Percentiles rank a stretch among this genome's conserved stretches.
Evolutionary conservation across 1,140 invertebrate species (phyloP).

Genomic region (Drosophila ironensis): DNA sequence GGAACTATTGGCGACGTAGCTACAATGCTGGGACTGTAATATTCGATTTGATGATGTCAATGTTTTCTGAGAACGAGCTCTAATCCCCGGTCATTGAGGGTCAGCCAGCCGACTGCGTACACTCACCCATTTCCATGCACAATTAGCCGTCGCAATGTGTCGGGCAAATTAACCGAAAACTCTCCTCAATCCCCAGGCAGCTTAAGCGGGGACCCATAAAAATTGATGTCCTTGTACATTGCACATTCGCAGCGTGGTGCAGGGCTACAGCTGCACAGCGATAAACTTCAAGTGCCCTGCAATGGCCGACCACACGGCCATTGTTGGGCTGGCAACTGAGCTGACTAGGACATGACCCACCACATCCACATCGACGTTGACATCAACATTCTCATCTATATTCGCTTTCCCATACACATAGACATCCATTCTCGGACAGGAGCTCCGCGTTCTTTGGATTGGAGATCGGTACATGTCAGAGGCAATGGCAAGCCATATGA

Average conservation of each 20-base stretch:
- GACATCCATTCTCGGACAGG: too few species aligned
- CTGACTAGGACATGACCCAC: constrained; percentile 32
- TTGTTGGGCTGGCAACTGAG: constrained; percentile 40
- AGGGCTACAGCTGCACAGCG: constrained; percentile 40
- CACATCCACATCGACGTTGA: constrained; percentile 56
- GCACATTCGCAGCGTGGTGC: constrained; percentile 57
- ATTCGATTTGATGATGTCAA: not conserved
- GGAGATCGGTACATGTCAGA: constrained; percentile 40
- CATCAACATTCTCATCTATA: constrained; percentile 3
- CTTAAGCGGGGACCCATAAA: constrained; percentile 41
- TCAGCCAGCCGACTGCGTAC: not conserved
- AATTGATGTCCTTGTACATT: constrained; percentile 69
- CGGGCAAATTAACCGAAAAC: constrained; percentile 51
- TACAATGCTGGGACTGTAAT: not conserved
- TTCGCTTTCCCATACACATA: too few species aligned
- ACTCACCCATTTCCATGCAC: constrained; percentile 12
- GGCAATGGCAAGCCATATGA: constrained; percentile 69
- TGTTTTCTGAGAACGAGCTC: not conserved
- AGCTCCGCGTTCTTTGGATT: constrained; percentile 8
- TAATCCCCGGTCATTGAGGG: not conserved
- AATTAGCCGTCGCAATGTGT: constrained; percentile 31
- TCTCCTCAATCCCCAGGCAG: too few species aligned
- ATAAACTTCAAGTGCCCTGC: constrained; percentile 75
- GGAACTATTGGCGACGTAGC: constrained; percentile 21
- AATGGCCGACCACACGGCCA: constrained; percentile 63